These are phyloP conservation scores for Pediacus dermestoides DNA, from an alignment of 2,888 invertebrate genomes.

Conservation along the genomic window DNA sequence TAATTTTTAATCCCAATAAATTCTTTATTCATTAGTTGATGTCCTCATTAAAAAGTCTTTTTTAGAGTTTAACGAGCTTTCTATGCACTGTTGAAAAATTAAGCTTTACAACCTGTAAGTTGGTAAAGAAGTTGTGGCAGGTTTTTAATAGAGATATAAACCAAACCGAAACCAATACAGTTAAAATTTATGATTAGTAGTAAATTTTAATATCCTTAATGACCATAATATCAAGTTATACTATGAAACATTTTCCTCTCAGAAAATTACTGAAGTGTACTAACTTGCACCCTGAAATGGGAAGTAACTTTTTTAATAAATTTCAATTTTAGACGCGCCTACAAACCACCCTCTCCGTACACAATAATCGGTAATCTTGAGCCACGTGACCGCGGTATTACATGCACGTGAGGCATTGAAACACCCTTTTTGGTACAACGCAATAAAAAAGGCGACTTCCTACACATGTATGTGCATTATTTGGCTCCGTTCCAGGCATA, in stretches of 20 bases:
- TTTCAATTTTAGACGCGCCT: conserved; percentile 29
- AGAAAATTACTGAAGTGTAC: conserved; percentile 14
- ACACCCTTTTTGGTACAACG: conserved; percentile 28
- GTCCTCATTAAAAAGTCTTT: too few species aligned
- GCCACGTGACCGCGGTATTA: conserved; percentile 33
- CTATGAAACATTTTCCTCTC: neutral
- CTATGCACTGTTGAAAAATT: too few species aligned
- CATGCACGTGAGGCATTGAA: conserved; percentile 25
- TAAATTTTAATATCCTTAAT: conserved; percentile 5
- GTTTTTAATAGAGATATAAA: too few species aligned
- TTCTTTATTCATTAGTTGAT: too few species aligned
- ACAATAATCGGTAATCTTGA: conserved; percentile 24
- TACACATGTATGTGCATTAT: conserved; percentile 32
- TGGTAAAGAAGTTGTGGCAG: too few species aligned
- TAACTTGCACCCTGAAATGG: conserved; percentile 19
- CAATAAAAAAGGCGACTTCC: conserved; percentile 31
- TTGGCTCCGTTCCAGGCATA: conserved; percentile 29
- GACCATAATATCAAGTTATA: neutral
- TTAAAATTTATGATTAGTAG: neutral
- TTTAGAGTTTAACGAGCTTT: too few species aligned
- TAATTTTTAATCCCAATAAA: too few species aligned
- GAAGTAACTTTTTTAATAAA: conserved; percentile 34
- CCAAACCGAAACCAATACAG: too few species aligned
- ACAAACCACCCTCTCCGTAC: conserved; percentile 16
- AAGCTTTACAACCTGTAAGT: too few species aligned